Evolutionary conservation across 2,888 invertebrate genomes (phyloP).

Genomic region (Phorcus lineatus): DNA sequence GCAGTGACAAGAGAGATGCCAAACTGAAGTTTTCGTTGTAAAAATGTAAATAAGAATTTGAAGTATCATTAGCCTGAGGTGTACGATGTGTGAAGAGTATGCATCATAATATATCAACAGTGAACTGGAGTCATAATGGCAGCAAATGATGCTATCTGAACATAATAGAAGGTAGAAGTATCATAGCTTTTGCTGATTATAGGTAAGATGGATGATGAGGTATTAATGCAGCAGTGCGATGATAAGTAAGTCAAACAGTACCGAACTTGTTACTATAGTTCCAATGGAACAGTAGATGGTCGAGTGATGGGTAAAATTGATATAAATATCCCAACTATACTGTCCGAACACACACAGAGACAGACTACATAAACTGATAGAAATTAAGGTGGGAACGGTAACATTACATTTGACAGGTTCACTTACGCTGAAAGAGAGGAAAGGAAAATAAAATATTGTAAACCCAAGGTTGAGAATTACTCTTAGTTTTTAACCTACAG

Average conservation of each 20-base stretch:
- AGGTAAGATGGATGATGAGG: not conserved
- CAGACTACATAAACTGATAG: slow-evolving; percentile 25
- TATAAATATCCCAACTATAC: slow-evolving; percentile 13
- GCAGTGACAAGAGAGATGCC: no score
- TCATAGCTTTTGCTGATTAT: no score
- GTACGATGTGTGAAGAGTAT: not conserved
- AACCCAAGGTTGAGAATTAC: not conserved
- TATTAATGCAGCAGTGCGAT: slow-evolving; percentile 12
- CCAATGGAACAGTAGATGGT: not conserved
- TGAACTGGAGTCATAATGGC: slow-evolving; percentile 19
- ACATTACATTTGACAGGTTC: slow-evolving; percentile 22
- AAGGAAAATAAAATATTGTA: slow-evolving; percentile 21
- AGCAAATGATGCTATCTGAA: not conserved
- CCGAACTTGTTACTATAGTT: slow-evolving; percentile 8
- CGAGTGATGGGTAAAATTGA: slow-evolving; percentile 15
- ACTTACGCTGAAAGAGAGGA: slow-evolving; percentile 24
- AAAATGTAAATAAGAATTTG: no score
- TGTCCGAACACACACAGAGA: slow-evolving; percentile 22
- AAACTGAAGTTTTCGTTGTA: no score
- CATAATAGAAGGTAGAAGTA: no score
- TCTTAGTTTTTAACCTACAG: not conserved
- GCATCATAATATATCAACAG: not conserved
- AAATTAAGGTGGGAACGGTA: slow-evolving; percentile 14
- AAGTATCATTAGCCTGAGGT: no score
- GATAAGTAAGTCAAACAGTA: not conserved